Evolutionary conservation across 2,888 invertebrate genomes (phyloP).

Genomic region (Rhingia campestris): DNA sequence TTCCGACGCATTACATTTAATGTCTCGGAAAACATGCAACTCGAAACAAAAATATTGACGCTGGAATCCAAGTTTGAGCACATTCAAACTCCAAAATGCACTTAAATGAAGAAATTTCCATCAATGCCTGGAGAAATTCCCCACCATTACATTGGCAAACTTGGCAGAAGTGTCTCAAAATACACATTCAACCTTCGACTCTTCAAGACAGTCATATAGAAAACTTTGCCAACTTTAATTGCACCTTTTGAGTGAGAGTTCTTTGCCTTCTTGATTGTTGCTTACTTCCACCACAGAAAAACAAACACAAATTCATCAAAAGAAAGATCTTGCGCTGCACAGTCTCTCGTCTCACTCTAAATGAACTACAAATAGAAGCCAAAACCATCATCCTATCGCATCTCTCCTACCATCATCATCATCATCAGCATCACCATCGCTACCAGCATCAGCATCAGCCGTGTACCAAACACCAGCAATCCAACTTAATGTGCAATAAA

Average conservation of each 20-base stretch:
- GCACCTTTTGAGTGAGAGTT: slow-evolving; percentile 64
- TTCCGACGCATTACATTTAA: no score
- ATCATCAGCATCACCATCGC: slow-evolving; percentile 1
- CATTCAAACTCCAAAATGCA: no score
- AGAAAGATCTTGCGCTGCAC: slow-evolving; percentile 18
- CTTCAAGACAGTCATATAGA: not conserved
- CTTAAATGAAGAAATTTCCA: no score
- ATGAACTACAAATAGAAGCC: slow-evolving; percentile 68
- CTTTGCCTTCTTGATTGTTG: slow-evolving; percentile 64
- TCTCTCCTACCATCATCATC: slow-evolving; percentile 19
- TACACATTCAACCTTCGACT: not conserved
- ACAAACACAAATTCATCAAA: slow-evolving; percentile 32
- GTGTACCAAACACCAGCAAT: not conserved
- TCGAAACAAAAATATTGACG: no score
- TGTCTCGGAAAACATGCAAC: no score
- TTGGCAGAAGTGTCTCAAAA: not conserved
- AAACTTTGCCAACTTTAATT: slow-evolving; percentile 59
- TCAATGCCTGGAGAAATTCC: not conserved
- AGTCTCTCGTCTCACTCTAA: slow-evolving; percentile 24
- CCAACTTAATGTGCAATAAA: slow-evolving; percentile 72
- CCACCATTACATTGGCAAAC: slow-evolving; percentile 11
- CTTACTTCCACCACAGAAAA: slow-evolving; percentile 58
- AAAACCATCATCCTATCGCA: slow-evolving; percentile 35
- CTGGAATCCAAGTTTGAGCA: no score
- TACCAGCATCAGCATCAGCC: slow-evolving; percentile 18